Percentiles rank a stretch among this genome's conserved stretches.
These are phyloP conservation scores for Ceratitis capitata DNA, from an alignment of 1,140 invertebrate genomes.

Conservation along the genomic window DNA sequence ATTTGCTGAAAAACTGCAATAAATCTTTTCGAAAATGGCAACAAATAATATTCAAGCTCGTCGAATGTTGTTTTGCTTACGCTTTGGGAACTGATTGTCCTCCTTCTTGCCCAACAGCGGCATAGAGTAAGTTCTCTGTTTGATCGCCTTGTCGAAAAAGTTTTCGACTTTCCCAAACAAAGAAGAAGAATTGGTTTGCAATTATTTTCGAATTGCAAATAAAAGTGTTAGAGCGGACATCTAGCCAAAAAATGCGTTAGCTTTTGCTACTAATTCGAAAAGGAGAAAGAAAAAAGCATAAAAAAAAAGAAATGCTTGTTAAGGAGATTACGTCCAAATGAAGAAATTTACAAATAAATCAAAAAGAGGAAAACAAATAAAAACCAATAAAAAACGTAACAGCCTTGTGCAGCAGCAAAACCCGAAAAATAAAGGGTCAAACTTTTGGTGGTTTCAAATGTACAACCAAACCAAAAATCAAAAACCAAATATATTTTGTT, in stretches of 20 bases:
- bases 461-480: too few species aligned
- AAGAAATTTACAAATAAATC: background rate
- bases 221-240: background rate
- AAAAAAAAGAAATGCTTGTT: background rate
- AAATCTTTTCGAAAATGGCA: background rate
- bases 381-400: background rate
- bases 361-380: too few species aligned
- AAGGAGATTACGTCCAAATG: background rate
- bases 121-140: background rate
- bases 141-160: background rate
- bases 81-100: background rate
- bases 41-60: conserved; percentile 21
- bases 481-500: too few species aligned
- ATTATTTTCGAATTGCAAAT: conserved; percentile 29
- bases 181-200: conserved; percentile 35
- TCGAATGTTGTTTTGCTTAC: background rate
- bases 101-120: too few species aligned
- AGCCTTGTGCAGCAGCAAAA: too few species aligned
- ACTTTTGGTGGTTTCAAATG: too few species aligned
- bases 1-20: conserved; percentile 27
- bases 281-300: background rate
- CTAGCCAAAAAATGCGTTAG: background rate
- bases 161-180: conserved; percentile 30
- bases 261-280: background rate
- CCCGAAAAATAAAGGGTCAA: too few species aligned